Evolutionary conservation across 2,113 vertebrate genomes (phyloP).

Genomic region (Zosterops borbonicus): DNA sequence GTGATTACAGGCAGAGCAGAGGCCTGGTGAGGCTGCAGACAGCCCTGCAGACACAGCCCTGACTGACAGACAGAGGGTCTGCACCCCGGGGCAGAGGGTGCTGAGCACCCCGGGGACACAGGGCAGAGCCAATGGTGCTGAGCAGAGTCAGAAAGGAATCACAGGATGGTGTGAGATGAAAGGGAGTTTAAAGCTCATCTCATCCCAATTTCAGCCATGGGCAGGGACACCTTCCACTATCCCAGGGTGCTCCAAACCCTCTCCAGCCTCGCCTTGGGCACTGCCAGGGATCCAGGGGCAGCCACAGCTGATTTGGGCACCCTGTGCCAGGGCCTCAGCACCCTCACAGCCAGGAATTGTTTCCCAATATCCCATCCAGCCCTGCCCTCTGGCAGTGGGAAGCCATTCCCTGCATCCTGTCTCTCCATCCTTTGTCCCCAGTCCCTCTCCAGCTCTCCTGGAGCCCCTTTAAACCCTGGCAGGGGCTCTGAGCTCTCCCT

Average conservation of each 20-base stretch:
- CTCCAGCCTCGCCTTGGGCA: fast-evolving
- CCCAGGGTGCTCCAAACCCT: fast-evolving
- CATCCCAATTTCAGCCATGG: background rate
- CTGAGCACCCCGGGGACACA: fast-evolving
- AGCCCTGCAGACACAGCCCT: background rate
- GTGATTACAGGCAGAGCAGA: background rate
- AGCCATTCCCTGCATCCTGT: background rate
- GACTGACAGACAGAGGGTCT: background rate
- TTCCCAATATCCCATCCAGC: fast-evolving
- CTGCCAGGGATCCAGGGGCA: background rate
- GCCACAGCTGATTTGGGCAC: background rate
- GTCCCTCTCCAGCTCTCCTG: background rate
- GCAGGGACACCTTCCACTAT: fast-evolving
- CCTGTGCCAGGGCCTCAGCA: fast-evolving
- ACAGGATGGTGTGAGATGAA: fast-evolving
- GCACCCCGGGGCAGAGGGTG: background rate
- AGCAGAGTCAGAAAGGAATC: background rate
- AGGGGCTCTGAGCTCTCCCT: background rate
- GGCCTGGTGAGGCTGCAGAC: background rate
- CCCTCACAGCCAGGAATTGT: fast-evolving
- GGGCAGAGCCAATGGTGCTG: fast-evolving
- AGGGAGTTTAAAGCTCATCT: background rate
- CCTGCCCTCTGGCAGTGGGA: background rate
- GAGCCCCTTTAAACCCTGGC: fast-evolving
- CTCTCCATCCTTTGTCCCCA: background rate